These are phyloP conservation scores for Archilochus colubris DNA, from an alignment of 2,113 vertebrate genomes.

Conservation along the genomic window DNA sequence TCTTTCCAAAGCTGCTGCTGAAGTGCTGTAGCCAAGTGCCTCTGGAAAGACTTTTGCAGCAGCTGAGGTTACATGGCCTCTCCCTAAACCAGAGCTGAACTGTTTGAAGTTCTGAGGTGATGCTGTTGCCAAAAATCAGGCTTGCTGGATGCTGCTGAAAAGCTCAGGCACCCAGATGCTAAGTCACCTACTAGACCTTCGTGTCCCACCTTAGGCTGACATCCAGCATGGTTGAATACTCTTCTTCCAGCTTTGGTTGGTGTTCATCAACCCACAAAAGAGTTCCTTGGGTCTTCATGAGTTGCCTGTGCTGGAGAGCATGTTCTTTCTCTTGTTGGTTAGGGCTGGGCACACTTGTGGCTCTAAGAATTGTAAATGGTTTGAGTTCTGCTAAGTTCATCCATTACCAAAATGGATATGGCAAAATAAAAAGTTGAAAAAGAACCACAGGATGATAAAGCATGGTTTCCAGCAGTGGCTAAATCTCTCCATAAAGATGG, in stretches of 20 bases:
- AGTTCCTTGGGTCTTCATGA: not conserved
- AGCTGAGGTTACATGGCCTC: not conserved
- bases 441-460: not conserved
- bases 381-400: not conserved
- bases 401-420: not conserved
- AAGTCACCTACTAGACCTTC: not conserved
- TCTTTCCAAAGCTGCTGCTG: constrained; percentile 30
- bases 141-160: not conserved
- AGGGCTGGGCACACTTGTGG: fast-evolving
- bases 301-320: not conserved
- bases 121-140: not conserved
- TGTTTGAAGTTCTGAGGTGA: not conserved
- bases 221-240: not conserved
- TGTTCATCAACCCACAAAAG: not conserved
- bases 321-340: not conserved
- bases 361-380: fast-evolving
- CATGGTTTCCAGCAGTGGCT: not conserved
- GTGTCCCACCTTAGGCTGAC: not conserved
- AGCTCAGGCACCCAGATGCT: not conserved
- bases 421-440: not conserved
- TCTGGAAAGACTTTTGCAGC: constrained; percentile 43
- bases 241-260: not conserved
- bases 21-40: not conserved
- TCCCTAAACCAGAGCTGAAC: constrained; percentile 9
- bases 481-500: not conserved